These are phyloP conservation scores for Sphyrna mokarran DNA, from an alignment of 2,113 vertebrate species.

Conservation along the genomic window DNA sequence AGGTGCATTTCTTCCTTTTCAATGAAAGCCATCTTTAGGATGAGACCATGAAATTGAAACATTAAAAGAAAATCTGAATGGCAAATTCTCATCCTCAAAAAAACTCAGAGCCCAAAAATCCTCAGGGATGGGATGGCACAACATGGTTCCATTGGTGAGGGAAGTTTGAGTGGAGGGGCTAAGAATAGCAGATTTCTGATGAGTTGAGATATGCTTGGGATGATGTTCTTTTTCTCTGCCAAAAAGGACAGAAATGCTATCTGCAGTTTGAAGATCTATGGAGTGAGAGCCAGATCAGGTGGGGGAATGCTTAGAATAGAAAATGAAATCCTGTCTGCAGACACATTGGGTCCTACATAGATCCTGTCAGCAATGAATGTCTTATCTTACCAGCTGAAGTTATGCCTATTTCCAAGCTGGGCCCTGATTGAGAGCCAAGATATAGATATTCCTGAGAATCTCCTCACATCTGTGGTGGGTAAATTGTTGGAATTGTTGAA, in stretches of 20 bases:
- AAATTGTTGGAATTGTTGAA: no score
- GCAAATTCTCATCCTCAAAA: neutral
- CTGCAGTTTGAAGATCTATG: neutral
- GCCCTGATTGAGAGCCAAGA: neutral
- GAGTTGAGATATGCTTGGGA: neutral
- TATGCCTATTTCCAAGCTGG: neutral
- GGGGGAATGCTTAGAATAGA: neutral
- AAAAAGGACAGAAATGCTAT: no score
- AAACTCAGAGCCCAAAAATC: neutral
- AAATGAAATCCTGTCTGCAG: neutral
- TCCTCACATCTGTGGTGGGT: no score
- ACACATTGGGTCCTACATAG: neutral
- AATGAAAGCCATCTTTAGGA: neutral
- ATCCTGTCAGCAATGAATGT: neutral
- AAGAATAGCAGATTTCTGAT: neutral
- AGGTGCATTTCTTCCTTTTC: neutral
- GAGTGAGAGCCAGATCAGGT: neutral
- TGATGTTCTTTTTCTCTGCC: neutral
- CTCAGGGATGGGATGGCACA: no score
- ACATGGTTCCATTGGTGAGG: no score
- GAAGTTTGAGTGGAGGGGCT: neutral
- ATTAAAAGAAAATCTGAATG: neutral
- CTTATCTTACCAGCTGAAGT: neutral
- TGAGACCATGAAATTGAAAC: neutral
- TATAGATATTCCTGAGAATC: no score